Base-by-base conservation (phyloP, 2,888 invertebrate species). In the Fabriciana adippe region DNA sequence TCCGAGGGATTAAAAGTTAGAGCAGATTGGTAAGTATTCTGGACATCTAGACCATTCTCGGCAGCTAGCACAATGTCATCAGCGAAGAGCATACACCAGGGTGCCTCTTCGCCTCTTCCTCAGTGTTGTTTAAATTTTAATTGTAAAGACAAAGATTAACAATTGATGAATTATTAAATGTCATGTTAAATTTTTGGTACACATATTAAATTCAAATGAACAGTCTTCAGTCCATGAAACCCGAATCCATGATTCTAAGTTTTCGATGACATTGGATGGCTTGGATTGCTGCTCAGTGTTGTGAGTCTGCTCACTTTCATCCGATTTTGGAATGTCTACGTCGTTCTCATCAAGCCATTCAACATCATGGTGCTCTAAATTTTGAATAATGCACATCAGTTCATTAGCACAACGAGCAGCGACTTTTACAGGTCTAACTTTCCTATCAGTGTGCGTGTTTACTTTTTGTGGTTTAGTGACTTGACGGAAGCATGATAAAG, bases 211-310 rank as follows among this genome's bases (percentile, higher is more conserved):
- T 18, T 18, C 18, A 18, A 18, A 18, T 18, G 1, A 18, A 18
- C 18, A 72, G 66, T 72, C 72, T 72, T 72, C 70, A 74, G 72
- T 74, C 72, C 70, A 74, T 74, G 72, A 74, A 66, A 71, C 72
- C 71, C 54, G 68, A 71, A 74, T 73, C 72, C 73, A 74, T 74
- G 72, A 74, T 70, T 74, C 72, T 71, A 72, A 73, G 69, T 72
- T 75, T 69, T 75, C 73, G 72, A 55, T 86, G 86, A 66, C 84
- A 85, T 57, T 86, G 85, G 73, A 86, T 72, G 13, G 87, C 86
- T 60, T 86, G 85, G 73, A 87, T 72, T 14, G 87, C 86, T 60
- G 87, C 87, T 48, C 84, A 84, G 61, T 86, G 68, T 73, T 69
- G 66, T 68, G 66, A 70, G 66, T 72, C 71, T 76, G 71, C 68